These are phyloP conservation scores for Lagodon rhomboides DNA, from an alignment of 2,797 vertebrate species.

Conservation along the genomic window DNA sequence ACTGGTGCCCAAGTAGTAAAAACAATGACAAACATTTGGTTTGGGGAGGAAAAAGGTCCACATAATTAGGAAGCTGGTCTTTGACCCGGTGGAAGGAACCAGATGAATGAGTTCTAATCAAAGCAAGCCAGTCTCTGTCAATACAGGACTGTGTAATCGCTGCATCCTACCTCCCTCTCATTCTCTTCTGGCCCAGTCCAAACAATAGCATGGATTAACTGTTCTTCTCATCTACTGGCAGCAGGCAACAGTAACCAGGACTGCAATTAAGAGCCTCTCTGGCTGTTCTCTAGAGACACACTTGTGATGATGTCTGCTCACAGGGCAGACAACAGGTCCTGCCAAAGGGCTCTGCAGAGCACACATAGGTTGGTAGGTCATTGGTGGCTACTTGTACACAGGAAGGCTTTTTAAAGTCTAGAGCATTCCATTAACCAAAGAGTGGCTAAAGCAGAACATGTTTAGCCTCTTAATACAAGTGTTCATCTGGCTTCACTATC, in stretches of 20 bases:
- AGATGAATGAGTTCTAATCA: constrained; percentile 44
- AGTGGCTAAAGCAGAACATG: neutral
- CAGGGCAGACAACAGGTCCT: constrained; percentile 11
- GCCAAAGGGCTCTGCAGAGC: constrained; percentile 18
- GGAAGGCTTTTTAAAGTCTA: constrained; percentile 12
- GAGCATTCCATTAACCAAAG: constrained; percentile 22
- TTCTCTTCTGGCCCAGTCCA: constrained; percentile 58
- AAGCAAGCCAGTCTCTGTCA: constrained; percentile 62
- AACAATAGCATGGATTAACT: constrained; percentile 79
- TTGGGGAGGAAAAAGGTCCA: constrained; percentile 5
- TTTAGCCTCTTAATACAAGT: constrained; percentile 2
- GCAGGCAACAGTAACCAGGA: constrained; percentile 66
- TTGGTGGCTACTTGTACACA: constrained; percentile 7
- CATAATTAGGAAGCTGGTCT: constrained; percentile 31
- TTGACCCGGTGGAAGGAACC: constrained; percentile 37
- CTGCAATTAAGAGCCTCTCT: constrained; percentile 65
- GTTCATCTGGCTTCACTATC: constrained; percentile 4
- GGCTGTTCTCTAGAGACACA: constrained; percentile 41
- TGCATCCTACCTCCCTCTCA: constrained; percentile 54
- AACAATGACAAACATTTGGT: constrained; percentile 3
- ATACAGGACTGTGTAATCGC: constrained; percentile 69
- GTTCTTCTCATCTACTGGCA: constrained; percentile 62
- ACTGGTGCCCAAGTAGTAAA: neutral
- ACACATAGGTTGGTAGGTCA: constrained; percentile 2
- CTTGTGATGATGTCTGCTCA: constrained; percentile 23